Evolutionary conservation across 1,140 invertebrate species (phyloP), one percentile per base, ranked within the genome.

Genomic region (Argopecten irradians): DNA sequence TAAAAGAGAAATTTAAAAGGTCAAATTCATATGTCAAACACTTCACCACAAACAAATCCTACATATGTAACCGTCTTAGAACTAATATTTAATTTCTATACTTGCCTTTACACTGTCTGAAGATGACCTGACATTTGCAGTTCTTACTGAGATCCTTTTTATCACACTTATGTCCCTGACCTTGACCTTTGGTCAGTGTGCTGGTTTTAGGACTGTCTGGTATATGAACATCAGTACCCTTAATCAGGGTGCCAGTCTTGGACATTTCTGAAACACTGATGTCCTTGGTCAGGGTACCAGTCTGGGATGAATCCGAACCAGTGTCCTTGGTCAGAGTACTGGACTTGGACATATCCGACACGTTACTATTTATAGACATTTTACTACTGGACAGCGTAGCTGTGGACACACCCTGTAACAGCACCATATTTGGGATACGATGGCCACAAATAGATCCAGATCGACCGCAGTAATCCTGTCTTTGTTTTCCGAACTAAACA

Each of bases 41-140:
- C n/a, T n/a, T n/a, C n/a, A n/a, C n/a, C n/a, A n/a, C n/a, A n/a
- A n/a, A n/a, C n/a, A n/a, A n/a, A n/a, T n/a, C n/a, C n/a, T n/a
- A n/a, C n/a, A n/a, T n/a, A n/a, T n/a, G n/a, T n/a, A n/a, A n/a
- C n/a, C n/a, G n/a, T n/a, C n/a, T n/a, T n/a, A n/a, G n/a, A n/a
- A n/a, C n/a, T n/a, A n/a, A n/a, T n/a, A n/a, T n/a, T n/a, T n/a
- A n/a, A n/a, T n/a, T n/a, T n/a, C 0, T 32, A 33, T 87, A 71
- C 87, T 88, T 88, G 85, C 89, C 89, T 90, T 88, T 90, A 82
- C 85, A 86, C 35, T 84, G 43, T 86, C 46, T 86, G 46, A 90
- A 90, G 9, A 90, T 82, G 43, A 90, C 89, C 82, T 90, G 85
- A 83, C 89, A 90, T 33, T 87, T 34, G 84, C 89, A 90, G 82